Evolutionary conservation across 2,113 vertebrate genomes (phyloP).

Genomic region (Aegotheles bennettii): DNA sequence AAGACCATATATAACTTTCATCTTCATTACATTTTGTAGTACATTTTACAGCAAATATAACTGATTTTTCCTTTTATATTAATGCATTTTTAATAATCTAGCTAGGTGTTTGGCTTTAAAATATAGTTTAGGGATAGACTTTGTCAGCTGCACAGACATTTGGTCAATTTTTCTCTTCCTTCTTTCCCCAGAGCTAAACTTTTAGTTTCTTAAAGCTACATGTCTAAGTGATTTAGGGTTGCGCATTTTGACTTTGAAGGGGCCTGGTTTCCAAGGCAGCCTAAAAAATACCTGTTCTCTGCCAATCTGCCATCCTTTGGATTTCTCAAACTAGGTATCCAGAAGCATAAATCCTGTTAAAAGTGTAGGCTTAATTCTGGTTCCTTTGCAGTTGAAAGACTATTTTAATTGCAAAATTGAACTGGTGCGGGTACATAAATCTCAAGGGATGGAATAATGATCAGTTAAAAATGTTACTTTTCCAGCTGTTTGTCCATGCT

Average conservation of each 20-base stretch:
- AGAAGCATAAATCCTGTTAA: not conserved
- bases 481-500: not conserved
- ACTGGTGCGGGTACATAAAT: not conserved
- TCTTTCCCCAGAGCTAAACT: not conserved
- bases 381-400: not conserved
- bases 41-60: not conserved
- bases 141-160: not conserved
- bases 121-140: not conserved
- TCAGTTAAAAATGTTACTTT: not conserved
- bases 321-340: not conserved
- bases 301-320: not conserved
- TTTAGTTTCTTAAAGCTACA: not conserved
- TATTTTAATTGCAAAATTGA: not conserved
- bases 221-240: not conserved
- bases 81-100: not conserved
- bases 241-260: not conserved
- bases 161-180: not conserved
- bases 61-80: not conserved
- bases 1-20: not conserved
- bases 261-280: not conserved
- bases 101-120: not conserved
- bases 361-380: not conserved
- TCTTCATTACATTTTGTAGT: not conserved
- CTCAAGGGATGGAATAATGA: not conserved
- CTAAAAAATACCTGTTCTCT: not conserved